These are phyloP conservation scores for Dicranocentrus wangi DNA, from an alignment of 2,888 invertebrate genomes.

Conservation along the genomic window DNA sequence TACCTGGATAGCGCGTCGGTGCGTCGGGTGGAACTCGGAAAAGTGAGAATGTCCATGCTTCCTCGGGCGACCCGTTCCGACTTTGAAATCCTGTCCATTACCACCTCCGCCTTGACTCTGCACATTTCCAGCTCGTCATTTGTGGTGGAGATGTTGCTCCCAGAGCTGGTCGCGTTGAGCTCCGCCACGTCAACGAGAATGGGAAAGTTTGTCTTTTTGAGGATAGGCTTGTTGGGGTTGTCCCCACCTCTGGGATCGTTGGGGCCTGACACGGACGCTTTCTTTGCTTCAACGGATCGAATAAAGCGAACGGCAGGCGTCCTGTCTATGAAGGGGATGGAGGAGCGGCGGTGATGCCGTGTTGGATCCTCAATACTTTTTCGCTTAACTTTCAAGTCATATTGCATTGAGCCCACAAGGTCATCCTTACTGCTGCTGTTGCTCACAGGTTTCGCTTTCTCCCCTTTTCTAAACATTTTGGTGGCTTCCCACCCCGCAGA, in stretches of 20 bases:
- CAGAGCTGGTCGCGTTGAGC: neutral
- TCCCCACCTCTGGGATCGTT: slow-evolving; percentile 12
- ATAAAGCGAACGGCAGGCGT: slow-evolving; percentile 62
- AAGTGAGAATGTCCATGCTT: slow-evolving; percentile 61
- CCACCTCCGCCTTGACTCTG: slow-evolving; percentile 4
- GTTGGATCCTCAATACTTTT: slow-evolving; percentile 36
- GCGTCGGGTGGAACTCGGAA: slow-evolving; percentile 44
- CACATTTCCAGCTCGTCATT: slow-evolving; percentile 55
- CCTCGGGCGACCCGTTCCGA: slow-evolving; percentile 57
- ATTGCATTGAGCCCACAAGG: slow-evolving; percentile 17
- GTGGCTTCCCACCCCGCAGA: too few species aligned
- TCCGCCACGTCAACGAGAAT: slow-evolving; percentile 48
- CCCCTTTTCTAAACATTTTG: too few species aligned
- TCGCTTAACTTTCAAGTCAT: slow-evolving; percentile 35
- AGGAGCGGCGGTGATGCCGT: slow-evolving; percentile 50
- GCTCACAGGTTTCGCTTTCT: too few species aligned
- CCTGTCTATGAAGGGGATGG: slow-evolving; percentile 65
- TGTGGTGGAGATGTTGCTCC: slow-evolving; percentile 9
- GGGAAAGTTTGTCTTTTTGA: slow-evolving; percentile 60
- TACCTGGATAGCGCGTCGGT: slow-evolving; percentile 56
- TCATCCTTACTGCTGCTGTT: neutral
- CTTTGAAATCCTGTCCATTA: slow-evolving; percentile 40
- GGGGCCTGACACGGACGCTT: slow-evolving; percentile 44
- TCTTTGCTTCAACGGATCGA: slow-evolving; percentile 26
- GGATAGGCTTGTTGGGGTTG: slow-evolving; percentile 43